phyloP scores from a whole-genome alignment of 1,140 invertebrate species.

The Rhagoletis zephyria region DNA sequence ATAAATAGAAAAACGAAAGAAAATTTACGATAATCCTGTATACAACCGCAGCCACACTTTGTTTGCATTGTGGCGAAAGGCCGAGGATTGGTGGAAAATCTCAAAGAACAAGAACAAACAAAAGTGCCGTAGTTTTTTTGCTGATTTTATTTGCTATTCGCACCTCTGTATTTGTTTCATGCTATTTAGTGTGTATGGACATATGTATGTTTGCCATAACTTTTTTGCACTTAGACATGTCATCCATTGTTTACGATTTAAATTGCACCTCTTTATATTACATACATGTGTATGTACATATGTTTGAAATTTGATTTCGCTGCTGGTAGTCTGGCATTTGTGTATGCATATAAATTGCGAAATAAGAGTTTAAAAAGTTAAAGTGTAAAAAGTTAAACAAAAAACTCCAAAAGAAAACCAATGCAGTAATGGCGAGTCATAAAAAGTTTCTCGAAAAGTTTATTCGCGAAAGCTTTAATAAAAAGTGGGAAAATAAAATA shows the following conservation, averaged over 20 bases:
- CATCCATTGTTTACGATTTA: too few relatives aligned
- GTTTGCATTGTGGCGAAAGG: neutral
- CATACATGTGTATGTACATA: neutral
- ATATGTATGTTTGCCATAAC: too few relatives aligned
- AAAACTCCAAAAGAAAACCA: conserved; percentile 4
- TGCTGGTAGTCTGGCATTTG: neutral
- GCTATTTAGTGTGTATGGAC: neutral
- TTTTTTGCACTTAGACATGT: too few relatives aligned
- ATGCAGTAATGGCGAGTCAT: neutral
- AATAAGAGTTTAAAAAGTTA: conserved; percentile 6
- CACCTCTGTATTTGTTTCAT: neutral
- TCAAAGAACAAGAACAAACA: neutral
- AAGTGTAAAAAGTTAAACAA: neutral
- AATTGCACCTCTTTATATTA: neutral
- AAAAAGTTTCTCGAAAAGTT: neutral
- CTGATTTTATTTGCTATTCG: neutral
- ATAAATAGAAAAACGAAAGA: too few relatives aligned
- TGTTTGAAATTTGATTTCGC: neutral
- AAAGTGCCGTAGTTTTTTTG: neutral
- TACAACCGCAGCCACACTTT: neutral
- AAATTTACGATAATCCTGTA: neutral
- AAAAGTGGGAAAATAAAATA: neutral
- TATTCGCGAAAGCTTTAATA: neutral
- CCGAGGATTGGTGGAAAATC: neutral
- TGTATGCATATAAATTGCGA: neutral